Percentiles rank a stretch among this genome's conserved stretches.
These are phyloP conservation scores for Chinchilla lanigera DNA, from an alignment of 2,113 vertebrate genomes.

Conservation along the genomic window DNA sequence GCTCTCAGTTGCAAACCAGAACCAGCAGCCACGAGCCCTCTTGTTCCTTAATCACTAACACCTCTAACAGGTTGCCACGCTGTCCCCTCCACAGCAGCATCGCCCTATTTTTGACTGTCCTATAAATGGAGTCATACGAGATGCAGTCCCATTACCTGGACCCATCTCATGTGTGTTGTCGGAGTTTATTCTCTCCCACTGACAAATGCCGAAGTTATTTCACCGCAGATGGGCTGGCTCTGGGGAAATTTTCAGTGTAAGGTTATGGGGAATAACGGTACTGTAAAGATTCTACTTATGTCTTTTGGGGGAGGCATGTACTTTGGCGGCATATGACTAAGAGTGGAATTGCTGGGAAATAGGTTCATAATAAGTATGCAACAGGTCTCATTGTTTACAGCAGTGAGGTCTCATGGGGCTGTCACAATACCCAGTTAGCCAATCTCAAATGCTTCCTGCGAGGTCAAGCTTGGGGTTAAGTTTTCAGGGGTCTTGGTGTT, in stretches of 20 bases:
- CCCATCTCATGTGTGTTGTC: background rate
- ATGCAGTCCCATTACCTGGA: background rate
- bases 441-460: background rate
- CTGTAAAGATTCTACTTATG: background rate
- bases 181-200: background rate
- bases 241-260: background rate
- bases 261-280: background rate
- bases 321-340: background rate
- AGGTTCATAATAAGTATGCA: background rate
- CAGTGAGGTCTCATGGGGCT: background rate
- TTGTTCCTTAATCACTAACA: background rate
- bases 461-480: background rate
- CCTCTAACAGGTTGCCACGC: no score
- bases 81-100: background rate
- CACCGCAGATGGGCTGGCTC: background rate
- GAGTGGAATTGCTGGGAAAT: background rate
- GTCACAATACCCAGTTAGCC: background rate
- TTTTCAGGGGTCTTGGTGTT: background rate
- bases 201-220: background rate
- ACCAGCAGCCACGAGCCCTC: accelerated
- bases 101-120: background rate
- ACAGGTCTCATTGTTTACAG: background rate
- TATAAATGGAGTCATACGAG: background rate
- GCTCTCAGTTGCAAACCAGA: background rate
- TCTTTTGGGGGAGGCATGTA: background rate